Percentiles rank a stretch among this genome's conserved stretches.
Evolutionary conservation across 2,113 vertebrate species (phyloP).

Genomic region (Noctilio leporinus): DNA sequence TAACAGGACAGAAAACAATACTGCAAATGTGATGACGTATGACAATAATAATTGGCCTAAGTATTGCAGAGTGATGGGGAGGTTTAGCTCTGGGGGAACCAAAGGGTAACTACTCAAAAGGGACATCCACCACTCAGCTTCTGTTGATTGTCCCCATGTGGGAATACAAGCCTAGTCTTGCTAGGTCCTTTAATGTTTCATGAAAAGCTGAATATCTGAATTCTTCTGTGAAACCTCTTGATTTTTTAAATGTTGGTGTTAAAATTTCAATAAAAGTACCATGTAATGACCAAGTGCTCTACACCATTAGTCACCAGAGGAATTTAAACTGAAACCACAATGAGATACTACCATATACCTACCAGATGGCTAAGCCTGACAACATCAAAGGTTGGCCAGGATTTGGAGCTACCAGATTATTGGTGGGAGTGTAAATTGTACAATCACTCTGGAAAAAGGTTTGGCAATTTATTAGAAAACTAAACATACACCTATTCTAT

Average conservation of each 20-base stretch:
- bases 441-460: neutral
- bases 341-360: neutral
- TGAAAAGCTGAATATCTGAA: neutral
- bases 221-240: neutral
- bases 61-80: neutral
- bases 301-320: neutral
- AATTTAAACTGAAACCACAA: slow-evolving; percentile 10
- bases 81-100: neutral
- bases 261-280: neutral
- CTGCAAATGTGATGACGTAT: neutral
- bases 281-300: neutral
- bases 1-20: neutral
- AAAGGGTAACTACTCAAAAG: neutral
- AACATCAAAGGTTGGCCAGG: neutral
- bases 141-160: neutral
- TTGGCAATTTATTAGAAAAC: slow-evolving; percentile 4
- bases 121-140: neutral
- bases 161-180: neutral
- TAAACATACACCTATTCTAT: neutral
- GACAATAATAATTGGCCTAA: neutral
- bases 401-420: slow-evolving; percentile 4
- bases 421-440: neutral
- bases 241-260: slow-evolving; percentile 4
- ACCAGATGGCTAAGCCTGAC: neutral
- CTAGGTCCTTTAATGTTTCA: neutral